Conservation (phyloP, 1,140 invertebrate genomes). For the Antheraea mylitta region DNA sequence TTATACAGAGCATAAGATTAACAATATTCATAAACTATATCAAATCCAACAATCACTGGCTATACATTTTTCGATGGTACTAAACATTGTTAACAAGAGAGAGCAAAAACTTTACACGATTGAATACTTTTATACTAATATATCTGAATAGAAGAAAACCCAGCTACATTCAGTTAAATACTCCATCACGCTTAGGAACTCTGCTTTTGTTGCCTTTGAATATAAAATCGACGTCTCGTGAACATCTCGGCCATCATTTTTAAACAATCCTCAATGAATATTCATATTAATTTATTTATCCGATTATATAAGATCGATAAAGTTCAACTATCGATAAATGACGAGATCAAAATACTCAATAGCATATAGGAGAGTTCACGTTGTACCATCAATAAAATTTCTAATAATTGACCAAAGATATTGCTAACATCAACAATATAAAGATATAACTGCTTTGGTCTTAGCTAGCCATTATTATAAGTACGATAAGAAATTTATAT, state of each 20-base stretch:
- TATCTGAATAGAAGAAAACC: conserved; percentile 47
- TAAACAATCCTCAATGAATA: conserved; percentile 1
- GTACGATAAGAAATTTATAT: background rate
- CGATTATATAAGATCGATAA: background rate
- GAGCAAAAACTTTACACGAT: conserved; percentile 65
- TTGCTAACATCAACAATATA: conserved; percentile 70
- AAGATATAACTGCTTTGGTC: conserved; percentile 66
- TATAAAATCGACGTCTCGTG: background rate
- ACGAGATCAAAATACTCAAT: conserved; percentile 56
- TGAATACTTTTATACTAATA: conserved; percentile 43
- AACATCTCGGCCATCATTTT: background rate
- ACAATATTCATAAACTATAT: conserved; percentile 79
- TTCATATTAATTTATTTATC: background rate
- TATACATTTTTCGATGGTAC: conserved; percentile 66
- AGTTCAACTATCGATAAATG: conserved; percentile 19
- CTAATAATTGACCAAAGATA: conserved; percentile 78
- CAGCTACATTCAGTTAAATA: conserved; percentile 36
- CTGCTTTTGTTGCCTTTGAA: conserved; percentile 34
- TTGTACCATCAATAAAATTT: conserved; percentile 57
- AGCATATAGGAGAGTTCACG: conserved; percentile 50
- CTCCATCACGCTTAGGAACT: conserved; percentile 57
- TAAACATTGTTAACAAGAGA: conserved; percentile 71
- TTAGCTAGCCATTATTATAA: conserved; percentile 51
- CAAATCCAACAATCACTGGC: conserved; percentile 78
- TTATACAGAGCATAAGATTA: conserved; percentile 76